Conservation (phyloP, 2,797 vertebrate species). For the Chelon auratus region DNA sequence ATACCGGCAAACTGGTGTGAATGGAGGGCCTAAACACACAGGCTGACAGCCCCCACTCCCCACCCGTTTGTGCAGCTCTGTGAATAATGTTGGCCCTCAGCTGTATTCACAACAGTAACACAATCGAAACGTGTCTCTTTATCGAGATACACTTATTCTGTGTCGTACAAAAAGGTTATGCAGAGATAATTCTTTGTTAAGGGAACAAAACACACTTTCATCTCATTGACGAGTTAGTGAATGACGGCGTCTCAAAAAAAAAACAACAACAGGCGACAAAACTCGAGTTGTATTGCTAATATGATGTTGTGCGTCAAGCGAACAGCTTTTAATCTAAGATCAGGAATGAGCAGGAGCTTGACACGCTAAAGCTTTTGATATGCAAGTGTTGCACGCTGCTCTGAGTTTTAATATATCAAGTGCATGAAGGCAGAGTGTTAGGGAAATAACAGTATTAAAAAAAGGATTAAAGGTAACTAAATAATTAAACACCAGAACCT, state of each 20-base stretch:
- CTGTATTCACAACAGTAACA: constrained; percentile 49
- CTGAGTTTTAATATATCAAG: constrained; percentile 7
- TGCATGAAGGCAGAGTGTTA: neutral
- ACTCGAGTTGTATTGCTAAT: constrained; percentile 5
- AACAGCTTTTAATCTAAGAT: constrained; percentile 41
- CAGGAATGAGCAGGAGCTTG: constrained; percentile 16
- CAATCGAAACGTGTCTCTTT: constrained; percentile 49
- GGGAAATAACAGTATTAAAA: neutral
- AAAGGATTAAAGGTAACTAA: neutral
- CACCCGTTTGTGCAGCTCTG: constrained; percentile 35
- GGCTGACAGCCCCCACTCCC: constrained; percentile 52
- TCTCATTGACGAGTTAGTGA: constrained; percentile 29
- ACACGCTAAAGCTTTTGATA: constrained; percentile 32
- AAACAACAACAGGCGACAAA: constrained; percentile 2
- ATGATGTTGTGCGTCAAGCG: constrained; percentile 23
- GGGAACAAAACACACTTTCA: constrained; percentile 52
- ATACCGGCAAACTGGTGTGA: constrained; percentile 67
- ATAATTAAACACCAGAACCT: neutral
- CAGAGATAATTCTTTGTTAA: constrained; percentile 26
- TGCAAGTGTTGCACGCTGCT: constrained; percentile 4
- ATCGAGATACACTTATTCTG: constrained; percentile 37
- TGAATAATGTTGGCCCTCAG: constrained; percentile 46
- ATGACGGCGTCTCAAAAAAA: constrained; percentile 33
- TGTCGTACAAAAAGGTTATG: constrained; percentile 18
- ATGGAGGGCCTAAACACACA: constrained; percentile 63